Evolutionary conservation across 2,113 vertebrate genomes (phyloP).

Genomic region (Rhegmatorhina hoffmannsi): DNA sequence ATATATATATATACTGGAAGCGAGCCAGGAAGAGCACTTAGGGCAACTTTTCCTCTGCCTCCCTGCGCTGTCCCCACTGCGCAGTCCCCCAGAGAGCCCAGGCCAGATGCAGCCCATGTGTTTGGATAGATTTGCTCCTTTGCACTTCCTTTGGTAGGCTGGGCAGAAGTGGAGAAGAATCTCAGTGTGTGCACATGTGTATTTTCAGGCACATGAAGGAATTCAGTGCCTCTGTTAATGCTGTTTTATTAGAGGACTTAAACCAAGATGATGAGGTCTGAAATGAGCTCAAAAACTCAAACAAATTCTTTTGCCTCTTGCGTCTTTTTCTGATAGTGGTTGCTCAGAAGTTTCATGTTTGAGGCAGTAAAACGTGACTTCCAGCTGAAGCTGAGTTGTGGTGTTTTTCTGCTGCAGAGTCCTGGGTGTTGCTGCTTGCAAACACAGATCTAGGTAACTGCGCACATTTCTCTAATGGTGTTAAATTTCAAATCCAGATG

Average conservation of each 20-base stretch:
- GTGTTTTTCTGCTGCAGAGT: not conserved
- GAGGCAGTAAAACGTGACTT: not conserved
- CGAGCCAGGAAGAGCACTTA: not conserved
- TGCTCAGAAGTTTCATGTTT: not conserved
- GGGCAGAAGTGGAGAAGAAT: not conserved
- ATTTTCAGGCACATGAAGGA: not conserved
- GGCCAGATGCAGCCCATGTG: not conserved
- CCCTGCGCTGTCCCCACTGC: fast-evolving
- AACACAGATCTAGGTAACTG: not conserved
- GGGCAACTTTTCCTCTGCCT: not conserved
- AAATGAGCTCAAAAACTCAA: not conserved
- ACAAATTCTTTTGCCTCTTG: not conserved
- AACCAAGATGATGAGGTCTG: not conserved
- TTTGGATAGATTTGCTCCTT: not conserved
- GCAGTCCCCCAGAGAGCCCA: not conserved
- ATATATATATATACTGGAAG: not conserved
- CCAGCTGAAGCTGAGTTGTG: not conserved
- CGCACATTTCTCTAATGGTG: not conserved
- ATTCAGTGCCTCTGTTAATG: not conserved
- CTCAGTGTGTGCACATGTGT: not conserved
- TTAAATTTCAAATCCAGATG: not conserved
- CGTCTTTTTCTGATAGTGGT: not conserved
- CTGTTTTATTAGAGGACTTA: not conserved
- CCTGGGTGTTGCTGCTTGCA: not conserved
- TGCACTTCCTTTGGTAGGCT: not conserved